Conservation (phyloP, 92 coral and sea anemone species). For the Nematostella vectensis region DNA sequence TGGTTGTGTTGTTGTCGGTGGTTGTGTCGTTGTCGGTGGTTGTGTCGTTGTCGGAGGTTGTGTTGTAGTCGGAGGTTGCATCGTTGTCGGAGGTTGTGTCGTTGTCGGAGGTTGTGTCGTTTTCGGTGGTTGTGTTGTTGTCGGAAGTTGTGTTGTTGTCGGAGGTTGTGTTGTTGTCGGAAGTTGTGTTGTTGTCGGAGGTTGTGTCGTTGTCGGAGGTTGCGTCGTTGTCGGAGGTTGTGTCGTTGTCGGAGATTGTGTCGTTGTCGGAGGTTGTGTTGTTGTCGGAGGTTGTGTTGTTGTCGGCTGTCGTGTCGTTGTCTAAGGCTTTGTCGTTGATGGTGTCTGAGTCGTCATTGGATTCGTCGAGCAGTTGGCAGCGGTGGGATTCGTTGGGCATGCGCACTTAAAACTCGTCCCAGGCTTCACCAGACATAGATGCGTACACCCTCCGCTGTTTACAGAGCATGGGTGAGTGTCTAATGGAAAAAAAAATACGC, state of each 20-base stretch:
- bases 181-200: too few relatives aligned
- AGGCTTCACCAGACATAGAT: constrained; percentile 49
- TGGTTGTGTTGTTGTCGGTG: too few relatives aligned
- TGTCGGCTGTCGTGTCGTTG: not conserved
- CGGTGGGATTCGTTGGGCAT: constrained; percentile 24
- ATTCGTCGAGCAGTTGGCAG: not conserved
- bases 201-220: too few relatives aligned
- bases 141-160: too few relatives aligned
- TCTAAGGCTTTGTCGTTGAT: not conserved
- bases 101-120: not conserved
- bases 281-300: too few relatives aligned
- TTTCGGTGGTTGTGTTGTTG: not conserved
- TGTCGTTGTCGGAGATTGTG: not conserved
- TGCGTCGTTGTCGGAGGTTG: not conserved
- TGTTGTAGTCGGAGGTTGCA: not conserved
- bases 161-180: too few relatives aligned
- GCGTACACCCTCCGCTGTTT: constrained; percentile 42
- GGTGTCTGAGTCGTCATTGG: not conserved
- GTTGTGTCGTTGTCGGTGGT: too few relatives aligned
- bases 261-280: too few relatives aligned
- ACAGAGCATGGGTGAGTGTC: constrained; percentile 46
- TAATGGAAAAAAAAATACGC: too few relatives aligned
- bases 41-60: too few relatives aligned
- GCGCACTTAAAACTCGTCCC: constrained; percentile 41
- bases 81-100: not conserved